Base-by-base conservation (phyloP, 2,888 invertebrate genomes). In the Trissolcus japonicus region DNA sequence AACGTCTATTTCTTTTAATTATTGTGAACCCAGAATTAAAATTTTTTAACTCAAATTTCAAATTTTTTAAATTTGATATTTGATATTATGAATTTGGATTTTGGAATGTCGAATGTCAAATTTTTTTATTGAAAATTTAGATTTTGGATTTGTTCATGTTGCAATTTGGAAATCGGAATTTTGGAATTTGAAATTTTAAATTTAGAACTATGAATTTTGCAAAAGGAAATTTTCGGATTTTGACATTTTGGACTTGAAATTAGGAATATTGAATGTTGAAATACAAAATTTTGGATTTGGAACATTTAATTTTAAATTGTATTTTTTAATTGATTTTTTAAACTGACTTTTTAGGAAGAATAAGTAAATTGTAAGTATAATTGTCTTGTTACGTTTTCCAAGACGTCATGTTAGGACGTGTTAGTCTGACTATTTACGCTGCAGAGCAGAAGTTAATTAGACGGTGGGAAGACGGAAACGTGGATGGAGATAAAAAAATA, bases 161-260 rank as follows among this genome's bases (percentile, higher is more conserved):
- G n/a, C n/a, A n/a, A n/a, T n/a, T n/a, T n/a, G n/a, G 19, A 19
- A 19, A 19, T 19, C 2, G 19, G 19, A 19, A 19, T 19, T 19
- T 19, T 19, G 19, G 2, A 19, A 19, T 19, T 2, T 19, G 2
- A 1, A 19, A 19, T 19, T 19, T 19, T 2, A 19, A 19, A 19
- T 19, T n/a, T n/a, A n/a, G n/a, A n/a, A n/a, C n/a, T n/a, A n/a
- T n/a, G n/a, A n/a, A n/a, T n/a, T n/a, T n/a, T n/a, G n/a, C n/a
- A n/a, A n/a, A n/a, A n/a, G n/a, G n/a, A n/a, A n/a, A n/a, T n/a
- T 40, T 29, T 40, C 41, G 48, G 65, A 59, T 53, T 54, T 9
- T 40, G 59, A 65, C 63, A 72, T 46, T 46, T 62, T 59, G n/a
- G n/a, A n/a, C n/a, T n/a, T n/a, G n/a, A n/a, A 41, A 41, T 41